A percentile compares a stretch with the other conserved stretches of the same genome.
phyloP scores from a whole-genome alignment of 37 sponge, comb jelly and placozoan genomes.

The Tethya wilhelma region DNA sequence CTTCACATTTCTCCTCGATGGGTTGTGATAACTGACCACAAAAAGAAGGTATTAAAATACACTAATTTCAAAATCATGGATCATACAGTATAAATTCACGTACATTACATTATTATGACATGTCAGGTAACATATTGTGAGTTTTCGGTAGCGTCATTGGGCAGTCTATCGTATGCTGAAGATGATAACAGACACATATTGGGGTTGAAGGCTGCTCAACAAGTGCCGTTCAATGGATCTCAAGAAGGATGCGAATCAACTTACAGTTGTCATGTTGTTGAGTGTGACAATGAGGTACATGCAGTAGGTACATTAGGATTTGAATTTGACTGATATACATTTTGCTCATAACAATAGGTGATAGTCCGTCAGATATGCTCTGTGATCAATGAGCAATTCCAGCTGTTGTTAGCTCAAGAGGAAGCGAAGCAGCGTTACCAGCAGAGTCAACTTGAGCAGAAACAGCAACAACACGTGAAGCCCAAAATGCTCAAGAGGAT shows the following conservation, averaged over 20 bases:
- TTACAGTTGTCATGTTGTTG: slow-evolving; percentile 75
- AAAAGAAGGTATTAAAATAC: slow-evolving; percentile 58
- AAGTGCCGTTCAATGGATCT: neutral
- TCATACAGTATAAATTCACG: neutral
- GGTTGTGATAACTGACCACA: slow-evolving; percentile 75
- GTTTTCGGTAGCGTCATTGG: slow-evolving; percentile 45
- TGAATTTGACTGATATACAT: too few relatives aligned
- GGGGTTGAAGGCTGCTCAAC: slow-evolving; percentile 64
- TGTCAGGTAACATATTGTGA: slow-evolving; percentile 73
- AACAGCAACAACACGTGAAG: slow-evolving; percentile 23
- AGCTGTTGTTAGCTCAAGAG: slow-evolving; percentile 47
- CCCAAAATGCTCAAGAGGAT: slow-evolving; percentile 25
- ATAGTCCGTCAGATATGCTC: slow-evolving; percentile 71
- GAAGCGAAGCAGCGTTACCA: slow-evolving; percentile 25
- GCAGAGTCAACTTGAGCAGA: neutral
- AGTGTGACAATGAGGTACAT: slow-evolving; percentile 82
- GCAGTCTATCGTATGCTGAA: slow-evolving; percentile 88
- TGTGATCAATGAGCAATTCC: slow-evolving; percentile 63
- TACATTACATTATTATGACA: neutral
- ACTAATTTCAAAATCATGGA: neutral
- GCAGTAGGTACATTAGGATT: too few relatives aligned
- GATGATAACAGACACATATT: slow-evolving; percentile 81
- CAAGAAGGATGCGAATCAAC: neutral
- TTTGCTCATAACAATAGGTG: slow-evolving; percentile 30
- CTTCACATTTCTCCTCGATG: slow-evolving; percentile 74